Evolutionary conservation across 2,113 vertebrate genomes (phyloP).

Genomic region (Salvator merianae): DNA sequence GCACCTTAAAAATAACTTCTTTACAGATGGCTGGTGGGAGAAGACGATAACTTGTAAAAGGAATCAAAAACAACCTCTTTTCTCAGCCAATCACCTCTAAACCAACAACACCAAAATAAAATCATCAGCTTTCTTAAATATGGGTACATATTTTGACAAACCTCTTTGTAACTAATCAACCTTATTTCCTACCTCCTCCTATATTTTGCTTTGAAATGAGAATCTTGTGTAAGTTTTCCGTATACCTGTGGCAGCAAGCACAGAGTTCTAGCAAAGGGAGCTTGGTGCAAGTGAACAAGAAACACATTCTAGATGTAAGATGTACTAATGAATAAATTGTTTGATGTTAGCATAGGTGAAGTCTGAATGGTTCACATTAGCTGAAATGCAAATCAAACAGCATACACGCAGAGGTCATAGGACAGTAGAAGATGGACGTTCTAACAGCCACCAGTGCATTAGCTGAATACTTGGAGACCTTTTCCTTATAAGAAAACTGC

Average conservation of each 20-base stretch:
- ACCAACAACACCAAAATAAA: background rate
- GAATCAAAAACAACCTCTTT: background rate
- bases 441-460: too few species aligned
- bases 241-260: background rate
- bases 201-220: background rate
- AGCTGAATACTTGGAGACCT: too few species aligned
- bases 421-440: too few species aligned
- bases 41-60: background rate
- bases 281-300: background rate
- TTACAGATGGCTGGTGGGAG: background rate
- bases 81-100: background rate
- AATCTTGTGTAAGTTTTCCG: background rate
- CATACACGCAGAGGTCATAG: background rate
- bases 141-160: background rate
- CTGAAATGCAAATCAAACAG: too few species aligned
- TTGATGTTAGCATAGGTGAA: background rate
- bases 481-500: too few species aligned
- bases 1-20: slow-evolving; percentile 1
- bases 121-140: background rate
- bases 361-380: background rate
- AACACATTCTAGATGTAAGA: background rate
- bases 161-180: background rate
- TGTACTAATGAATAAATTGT: background rate
- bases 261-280: too few species aligned
- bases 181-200: background rate